Evolutionary conservation across 1,140 invertebrate genomes (phyloP), one percentile per base, ranked within the genome.

Genomic region (Drosophila elegans): DNA sequence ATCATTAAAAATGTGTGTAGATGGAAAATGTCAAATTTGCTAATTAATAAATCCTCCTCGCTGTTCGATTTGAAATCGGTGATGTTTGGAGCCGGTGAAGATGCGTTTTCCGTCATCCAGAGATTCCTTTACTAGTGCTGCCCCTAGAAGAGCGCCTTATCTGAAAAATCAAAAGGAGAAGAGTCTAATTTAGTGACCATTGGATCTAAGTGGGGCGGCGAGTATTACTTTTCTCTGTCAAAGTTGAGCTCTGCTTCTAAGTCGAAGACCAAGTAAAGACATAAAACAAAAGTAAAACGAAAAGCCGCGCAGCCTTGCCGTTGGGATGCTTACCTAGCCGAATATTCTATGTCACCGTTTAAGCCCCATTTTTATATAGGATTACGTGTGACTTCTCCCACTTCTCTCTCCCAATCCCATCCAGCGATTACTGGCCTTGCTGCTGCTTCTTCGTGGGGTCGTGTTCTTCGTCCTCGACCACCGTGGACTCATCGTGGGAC

Each of bases 211-310:
- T 16, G 21, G 38, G 62, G 55, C 74, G 73, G 63, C 74, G 55
- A 55, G 56, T 69, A 52, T 60, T 78, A 69, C 74, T 62, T 80
- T 80, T 88, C 67, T 80, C 39, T 80, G 68, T 88, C 72, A 83
- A 89, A 84, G 82, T 89, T 89, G 84, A 89, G 84, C 84, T 89
- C 76, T 88, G 80, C 73, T 73, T 88, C 57, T 85, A 62, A 59
- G 42, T 79, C 57, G 42, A 78, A 52, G 64, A 46, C 46, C 66
- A 85, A 78, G 54, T 39, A 85, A 78, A 73, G 74, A 53, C 49
- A 34, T 36, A 84, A 80, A 80, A 68, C 44, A 79, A 71, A 84
- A 77, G 25, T 52, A 74, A 59, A 83, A 77, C 56, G 61, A 77
- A 71, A 83, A 80, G 75, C 67, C 48, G 55, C 66, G 62, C 76